Evolutionary conservation across 92 coral and sea anemone genomes (phyloP), one percentile per base, ranked within the genome.

Genomic region (Phenganax subtilis): DNA sequence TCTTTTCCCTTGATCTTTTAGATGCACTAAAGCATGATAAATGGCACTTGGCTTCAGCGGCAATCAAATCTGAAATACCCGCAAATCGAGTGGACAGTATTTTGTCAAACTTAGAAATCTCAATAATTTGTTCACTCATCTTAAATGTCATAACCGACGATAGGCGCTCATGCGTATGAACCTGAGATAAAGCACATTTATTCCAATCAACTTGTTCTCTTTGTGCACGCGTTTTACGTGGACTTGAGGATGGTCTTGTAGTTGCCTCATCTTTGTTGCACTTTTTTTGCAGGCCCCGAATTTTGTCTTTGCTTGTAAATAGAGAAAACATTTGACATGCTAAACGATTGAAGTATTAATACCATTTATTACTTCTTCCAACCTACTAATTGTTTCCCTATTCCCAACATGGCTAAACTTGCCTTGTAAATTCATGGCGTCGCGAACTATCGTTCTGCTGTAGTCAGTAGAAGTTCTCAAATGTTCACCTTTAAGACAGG

Each of bases 1-100:
- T 53, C 54, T 71, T 84, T 29, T 89, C 85, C 31, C 70, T 16
- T 44, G 84, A 28, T 54, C 86, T 75, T 44, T 82, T 77, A 65
- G 64, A 77, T 14, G 85, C 80, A 51, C 87, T 82, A 59, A 62
- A 75, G 54, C 89, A 85, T 27, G 84, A 51, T 17, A 82, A 59
- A 72, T 85, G 87, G 54, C 81, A 82, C 37, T 82, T 77, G 69
- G 85, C 85, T 56, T 77, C 85, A 12, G 82, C 84, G 59, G 91
- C 84, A 56, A 88, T 86, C 44, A 77, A 52, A 76, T 88, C 89
- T 71, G 72, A 81, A 77, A 64, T 77, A 56, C 89, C 91, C 63
- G 89, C 89, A 80, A 85, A 71, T 56, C 79, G 70, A 51, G 76
- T 57, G 54, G 82, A 77, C 16, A 88, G 58, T 30, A 69, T 88